Conservation (phyloP, 2,888 invertebrate genomes). For the Tortricodes alternella region DNA sequence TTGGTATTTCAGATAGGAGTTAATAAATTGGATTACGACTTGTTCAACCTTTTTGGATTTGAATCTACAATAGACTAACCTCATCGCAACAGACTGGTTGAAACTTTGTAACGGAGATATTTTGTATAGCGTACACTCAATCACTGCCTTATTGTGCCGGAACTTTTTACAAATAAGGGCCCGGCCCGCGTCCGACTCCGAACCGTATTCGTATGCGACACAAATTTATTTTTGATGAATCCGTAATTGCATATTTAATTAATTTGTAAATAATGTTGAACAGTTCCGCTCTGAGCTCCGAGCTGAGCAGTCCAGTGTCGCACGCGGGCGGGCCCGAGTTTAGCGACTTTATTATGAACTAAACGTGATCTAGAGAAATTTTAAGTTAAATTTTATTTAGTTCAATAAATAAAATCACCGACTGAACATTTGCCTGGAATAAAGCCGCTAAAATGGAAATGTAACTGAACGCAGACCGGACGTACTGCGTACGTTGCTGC, state of each 20-base stretch:
- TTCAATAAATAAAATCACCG: conserved; percentile 44
- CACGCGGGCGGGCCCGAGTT: conserved; percentile 54
- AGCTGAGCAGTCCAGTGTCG: conserved; percentile 25
- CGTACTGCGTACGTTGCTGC: conserved; percentile 68
- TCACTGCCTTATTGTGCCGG: conserved; percentile 82
- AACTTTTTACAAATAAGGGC: conserved; percentile 57
- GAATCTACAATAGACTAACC: conserved; percentile 80
- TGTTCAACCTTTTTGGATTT: conserved; percentile 81
- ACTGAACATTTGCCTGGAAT: conserved; percentile 62
- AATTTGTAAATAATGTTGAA: conserved; percentile 22
- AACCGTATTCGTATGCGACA: conserved; percentile 9
- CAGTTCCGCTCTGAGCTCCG: background rate
- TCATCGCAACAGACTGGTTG: conserved; percentile 80
- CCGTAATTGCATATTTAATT: conserved; percentile 23
- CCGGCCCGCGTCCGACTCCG: conserved; percentile 11
- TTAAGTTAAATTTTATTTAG: conserved; percentile 34
- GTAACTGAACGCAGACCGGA: conserved; percentile 71
- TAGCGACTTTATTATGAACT: conserved; percentile 57
- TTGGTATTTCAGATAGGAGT: conserved; percentile 77
- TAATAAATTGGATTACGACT: conserved; percentile 74
- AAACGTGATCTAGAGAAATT: conserved; percentile 39
- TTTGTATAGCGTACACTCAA: conserved; percentile 80
- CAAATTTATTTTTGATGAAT: conserved; percentile 23
- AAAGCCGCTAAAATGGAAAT: conserved; percentile 49
- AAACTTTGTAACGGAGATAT: conserved; percentile 78